These are phyloP conservation scores for Miniopterus natalensis DNA, from an alignment of 2,113 vertebrate genomes.

Conservation along the genomic window DNA sequence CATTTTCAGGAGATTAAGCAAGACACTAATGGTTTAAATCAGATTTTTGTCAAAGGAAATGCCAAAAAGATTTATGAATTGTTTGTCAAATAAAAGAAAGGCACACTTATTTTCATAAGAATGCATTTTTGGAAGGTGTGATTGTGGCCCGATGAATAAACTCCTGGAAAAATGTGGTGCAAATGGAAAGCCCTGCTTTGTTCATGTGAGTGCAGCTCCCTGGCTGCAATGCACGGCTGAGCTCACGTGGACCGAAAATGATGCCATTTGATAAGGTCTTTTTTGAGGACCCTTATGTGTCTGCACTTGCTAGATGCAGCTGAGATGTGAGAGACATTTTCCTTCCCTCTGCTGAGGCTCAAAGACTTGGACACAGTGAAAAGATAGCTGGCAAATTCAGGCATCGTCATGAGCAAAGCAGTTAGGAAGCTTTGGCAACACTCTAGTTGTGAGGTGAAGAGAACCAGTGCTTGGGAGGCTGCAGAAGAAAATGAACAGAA, in stretches of 20 bases:
- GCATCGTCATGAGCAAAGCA: not conserved
- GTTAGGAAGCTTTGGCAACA: not conserved
- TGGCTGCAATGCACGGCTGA: fast-evolving
- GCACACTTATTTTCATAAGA: conserved; percentile 20
- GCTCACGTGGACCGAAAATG: fast-evolving
- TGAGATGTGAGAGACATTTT: not conserved
- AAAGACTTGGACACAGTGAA: not conserved
- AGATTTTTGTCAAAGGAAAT: conserved; percentile 21
- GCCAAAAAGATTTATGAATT: not conserved
- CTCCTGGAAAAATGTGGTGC: not conserved
- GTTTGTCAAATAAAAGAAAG: conserved; percentile 29
- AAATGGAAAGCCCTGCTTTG: not conserved
- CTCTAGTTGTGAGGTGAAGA: not conserved
- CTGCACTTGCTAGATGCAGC: not conserved
- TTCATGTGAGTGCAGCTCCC: fast-evolving
- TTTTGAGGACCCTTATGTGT: not conserved
- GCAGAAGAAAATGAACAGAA: not conserved
- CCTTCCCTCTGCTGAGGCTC: not conserved
- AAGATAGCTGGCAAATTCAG: not conserved
- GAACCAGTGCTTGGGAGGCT: not conserved
- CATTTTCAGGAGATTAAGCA: conserved; percentile 23
- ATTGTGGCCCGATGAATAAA: not conserved
- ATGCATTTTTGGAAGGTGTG: not conserved
- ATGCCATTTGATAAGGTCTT: not conserved
- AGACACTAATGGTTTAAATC: not conserved